phyloP scores from a whole-genome alignment of 2,797 vertebrate species.

The Hephaestus fuliginosus region DNA sequence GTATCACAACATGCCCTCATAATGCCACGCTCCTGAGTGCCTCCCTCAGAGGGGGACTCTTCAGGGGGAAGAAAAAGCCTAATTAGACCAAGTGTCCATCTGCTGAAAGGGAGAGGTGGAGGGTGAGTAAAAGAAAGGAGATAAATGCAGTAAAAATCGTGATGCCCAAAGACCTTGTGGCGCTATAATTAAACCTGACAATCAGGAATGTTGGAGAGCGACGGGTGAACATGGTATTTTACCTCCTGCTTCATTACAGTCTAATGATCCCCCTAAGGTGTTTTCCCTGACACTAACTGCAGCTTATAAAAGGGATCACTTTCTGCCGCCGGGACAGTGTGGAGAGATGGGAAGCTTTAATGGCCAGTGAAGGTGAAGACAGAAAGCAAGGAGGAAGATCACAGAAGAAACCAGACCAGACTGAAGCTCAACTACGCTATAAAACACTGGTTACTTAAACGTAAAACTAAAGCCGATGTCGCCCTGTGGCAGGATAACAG shows the following conservation, averaged over 20 bases:
- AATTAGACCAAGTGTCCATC: constrained; percentile 77
- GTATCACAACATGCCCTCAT: constrained; percentile 61
- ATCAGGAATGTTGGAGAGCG: constrained; percentile 75
- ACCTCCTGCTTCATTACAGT: constrained; percentile 79
- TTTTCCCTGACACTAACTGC: constrained; percentile 77
- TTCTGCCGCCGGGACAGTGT: constrained; percentile 58
- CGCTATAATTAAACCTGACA: constrained; percentile 82
- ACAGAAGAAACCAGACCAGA: constrained; percentile 51
- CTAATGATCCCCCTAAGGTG: constrained; percentile 79
- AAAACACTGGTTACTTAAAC: constrained; percentile 43
- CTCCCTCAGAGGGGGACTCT: constrained; percentile 46
- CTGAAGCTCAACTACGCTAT: constrained; percentile 14
- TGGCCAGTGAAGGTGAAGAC: constrained; percentile 55
- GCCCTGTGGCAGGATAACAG: constrained; percentile 36
- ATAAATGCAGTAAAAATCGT: constrained; percentile 51
- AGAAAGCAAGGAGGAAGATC: constrained; percentile 53
- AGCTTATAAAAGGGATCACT: constrained; percentile 75
- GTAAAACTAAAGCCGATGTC: constrained; percentile 44
- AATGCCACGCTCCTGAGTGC: constrained; percentile 36
- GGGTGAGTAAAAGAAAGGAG: constrained; percentile 53
- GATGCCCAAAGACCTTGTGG: constrained; percentile 42
- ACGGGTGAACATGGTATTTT: constrained; percentile 76
- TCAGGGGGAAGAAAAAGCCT: constrained; percentile 44
- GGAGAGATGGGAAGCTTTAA: constrained; percentile 50
- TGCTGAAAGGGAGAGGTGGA: constrained; percentile 50